Base-by-base conservation (phyloP, 2,113 vertebrate genomes). In the Cyrtonyx montezumae region DNA sequence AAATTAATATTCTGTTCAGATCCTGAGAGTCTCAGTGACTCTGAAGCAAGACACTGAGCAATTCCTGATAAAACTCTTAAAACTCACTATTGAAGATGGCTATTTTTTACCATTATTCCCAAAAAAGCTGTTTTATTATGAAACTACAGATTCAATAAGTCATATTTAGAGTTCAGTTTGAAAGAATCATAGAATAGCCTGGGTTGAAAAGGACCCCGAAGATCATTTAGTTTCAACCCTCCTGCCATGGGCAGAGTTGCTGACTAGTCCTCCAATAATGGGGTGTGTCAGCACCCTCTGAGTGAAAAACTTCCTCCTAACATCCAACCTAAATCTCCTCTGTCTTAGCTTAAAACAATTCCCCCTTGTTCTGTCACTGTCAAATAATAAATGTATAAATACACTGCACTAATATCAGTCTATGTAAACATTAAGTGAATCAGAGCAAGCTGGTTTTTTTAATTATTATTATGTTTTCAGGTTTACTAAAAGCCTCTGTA, bases 1-100 rank as follows among this genome's bases (percentile, higher is more conserved):
- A 80, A 90, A 94, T 92, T 94, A 94, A 85, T 75, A 94, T 90
- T 91, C 79, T 68, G 66, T 17, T 88, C 84, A 85, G 71, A 74
- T 70, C 8, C 56, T 51, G 18, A 45, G 23, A 73, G 13, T 62
- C 19, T 42, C 87, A 93, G 45, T 70, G 46, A 70, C 37, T 84
- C 53, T 74, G 42, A 19, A 91, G 22, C 26, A 78, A 84, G 18
- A 11, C 71, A 87, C 30, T 34, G 40, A 83, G 22, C 6, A 79
- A 83, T 53, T 87, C 56, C 55, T 65, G 34, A 79, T 87, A 94
- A 87, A 91, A 75, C 11, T 34, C 46, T 56, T 59, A 34, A 11
- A 79, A 82, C 5, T 55, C 12, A 59, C 73, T 67, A 55, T 21
- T 77, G 56, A 87, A 75, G 80, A 86, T 12, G 7, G 15, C 5